Percentiles rank a stretch among this genome's conserved stretches.
phyloP scores from a whole-genome alignment of 2,797 vertebrate species.

The Microctenopoma steveboyesi region DNA sequence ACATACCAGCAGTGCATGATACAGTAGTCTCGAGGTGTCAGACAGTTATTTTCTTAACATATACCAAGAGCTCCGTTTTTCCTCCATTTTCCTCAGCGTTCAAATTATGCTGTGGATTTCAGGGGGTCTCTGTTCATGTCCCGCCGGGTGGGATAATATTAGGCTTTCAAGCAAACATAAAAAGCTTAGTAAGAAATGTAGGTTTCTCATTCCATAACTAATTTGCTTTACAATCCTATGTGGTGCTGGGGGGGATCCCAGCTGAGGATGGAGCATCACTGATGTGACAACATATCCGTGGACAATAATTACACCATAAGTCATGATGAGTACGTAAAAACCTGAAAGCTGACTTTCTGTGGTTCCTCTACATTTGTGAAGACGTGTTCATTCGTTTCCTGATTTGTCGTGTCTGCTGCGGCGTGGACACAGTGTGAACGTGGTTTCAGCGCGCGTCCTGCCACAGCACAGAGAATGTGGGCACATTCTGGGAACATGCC shows the following conservation, averaged over 20 bases:
- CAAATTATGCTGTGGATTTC: background rate
- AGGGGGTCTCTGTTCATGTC: background rate
- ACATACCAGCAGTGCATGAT: too few relatives aligned
- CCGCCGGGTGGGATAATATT: background rate
- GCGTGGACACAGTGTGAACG: too few relatives aligned
- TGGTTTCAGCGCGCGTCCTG: too few relatives aligned
- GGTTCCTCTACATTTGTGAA: too few relatives aligned
- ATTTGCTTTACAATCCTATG: background rate
- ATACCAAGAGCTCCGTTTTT: background rate
- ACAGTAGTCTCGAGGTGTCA: too few relatives aligned
- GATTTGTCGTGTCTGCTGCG: too few relatives aligned
- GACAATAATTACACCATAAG: background rate
- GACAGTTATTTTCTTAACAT: background rate
- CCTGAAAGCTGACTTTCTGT: too few relatives aligned
- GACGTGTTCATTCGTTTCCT: too few relatives aligned
- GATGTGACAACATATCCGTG: background rate
- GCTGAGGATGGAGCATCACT: background rate
- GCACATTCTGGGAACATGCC: slow-evolving; percentile 63
- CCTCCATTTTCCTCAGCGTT: too few relatives aligned
- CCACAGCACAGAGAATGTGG: slow-evolving; percentile 12
- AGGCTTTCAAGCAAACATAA: background rate
- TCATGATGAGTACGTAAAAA: too few relatives aligned
- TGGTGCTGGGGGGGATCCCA: background rate
- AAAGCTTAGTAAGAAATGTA: background rate
- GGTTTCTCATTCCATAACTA: background rate